Base-by-base conservation (phyloP, 2,797 vertebrate species). In the Peromyscus nudipes region DNA sequence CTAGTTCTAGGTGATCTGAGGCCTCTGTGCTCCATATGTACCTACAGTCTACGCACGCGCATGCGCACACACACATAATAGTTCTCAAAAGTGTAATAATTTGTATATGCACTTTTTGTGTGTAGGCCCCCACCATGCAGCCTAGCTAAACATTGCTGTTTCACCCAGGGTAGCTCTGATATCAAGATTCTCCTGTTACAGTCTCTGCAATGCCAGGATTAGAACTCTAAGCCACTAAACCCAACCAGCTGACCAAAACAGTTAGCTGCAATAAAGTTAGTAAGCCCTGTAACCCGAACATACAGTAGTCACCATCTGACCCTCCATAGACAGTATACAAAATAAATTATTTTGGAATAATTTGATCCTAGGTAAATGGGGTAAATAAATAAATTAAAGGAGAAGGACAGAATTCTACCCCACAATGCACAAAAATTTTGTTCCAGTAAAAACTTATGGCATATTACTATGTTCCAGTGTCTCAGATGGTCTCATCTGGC, bases 401-500 rank as follows among this genome's bases (percentile, higher is more conserved):
- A 37, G 82, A 88, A 93, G 34, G 82, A 46, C 14, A 89, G 76
- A 94, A 65, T 6, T 67, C 7, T 13, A 73, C 31, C 57, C 71
- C 0, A 76, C 55, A 88, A 92, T 17, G 49, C 52, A 93, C 25
- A 90, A 40, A 80, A 49, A 93, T 16, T 65, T 80, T 77, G 1
- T 27, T 89, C 55, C 65, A n/a, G n/a, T 82, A 67, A 69, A 73
- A 62, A 86, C 27, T 92, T 95, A 37, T 17, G 81, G 65, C 65
- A 1, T 65, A 60, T 73, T 55, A 46, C 79, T 43, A 57, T 29
- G 83, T 86, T 97, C 91, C 67, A 31, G 93, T 94, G 83, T 65
- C 86, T 96, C 73, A 65, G 57, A 91, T 80, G 92, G 96, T 86
- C 94, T 97, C 91, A 96, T 94, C 92, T 94, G 95, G 97, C 89